Evolutionary conservation across 1,140 invertebrate species (phyloP), one percentile per base, ranked within the genome.

Genomic region (Medauroidea extradentata): DNA sequence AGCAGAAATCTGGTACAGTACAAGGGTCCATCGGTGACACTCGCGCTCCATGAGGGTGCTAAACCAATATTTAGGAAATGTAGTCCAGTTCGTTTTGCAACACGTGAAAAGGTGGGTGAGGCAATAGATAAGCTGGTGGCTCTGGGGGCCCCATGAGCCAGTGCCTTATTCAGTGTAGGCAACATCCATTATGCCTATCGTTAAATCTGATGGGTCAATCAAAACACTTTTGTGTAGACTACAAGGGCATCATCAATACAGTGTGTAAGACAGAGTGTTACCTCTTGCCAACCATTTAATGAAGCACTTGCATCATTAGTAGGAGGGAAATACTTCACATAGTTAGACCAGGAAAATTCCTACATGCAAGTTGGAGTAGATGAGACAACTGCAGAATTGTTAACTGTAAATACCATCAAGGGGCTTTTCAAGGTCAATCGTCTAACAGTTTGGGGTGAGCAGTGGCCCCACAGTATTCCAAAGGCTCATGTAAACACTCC

Each of bases 171-270:
- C 55, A n/a, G 57, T 70, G 14, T 75, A 68, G 69, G 72, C 70
- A 3, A 63, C 71, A 21, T 72, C 71, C 14, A 61, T 73, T 41
- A 58, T 74, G 5, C 52, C 58, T 3, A 64, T 72, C 0, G 56
- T 50, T 11, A 73, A 74, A 54, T 7, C 56, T 56, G 43, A 67
- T 63, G 71, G 72, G n/a, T 43, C 53, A 39, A 62, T 68, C 53
- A 39, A 62, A 66, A 1, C 57, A 69, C 2, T 43, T 73, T 7
- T 70, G 66, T 55, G 67, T 59, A 16, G 71, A 72, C 52, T 72
- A 61, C 68, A 62, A 62, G 5, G 21, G 21, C 9, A 46, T 14
- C 3, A 9, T 46, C 3, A 46, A 46, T n/a, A 34, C 29, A 34
- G 29, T 34, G 11, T 34, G 29, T 11, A 34, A 11, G 29, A 34